Evolutionary conservation across 1,140 invertebrate species (phyloP).

Genomic region (Orchesella cincta): DNA sequence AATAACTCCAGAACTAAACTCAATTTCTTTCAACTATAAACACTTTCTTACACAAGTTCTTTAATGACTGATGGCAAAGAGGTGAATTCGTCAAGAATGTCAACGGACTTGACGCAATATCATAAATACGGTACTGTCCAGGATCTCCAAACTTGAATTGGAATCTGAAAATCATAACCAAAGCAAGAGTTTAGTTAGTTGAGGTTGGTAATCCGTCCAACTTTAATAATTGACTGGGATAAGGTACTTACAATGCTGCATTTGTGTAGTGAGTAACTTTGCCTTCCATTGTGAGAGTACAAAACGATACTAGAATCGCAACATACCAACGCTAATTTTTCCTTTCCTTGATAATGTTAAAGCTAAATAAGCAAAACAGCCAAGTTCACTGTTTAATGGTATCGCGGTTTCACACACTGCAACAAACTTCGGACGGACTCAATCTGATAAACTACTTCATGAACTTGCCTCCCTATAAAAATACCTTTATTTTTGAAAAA

Average conservation of each 20-base stretch:
- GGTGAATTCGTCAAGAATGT: constrained; percentile 24
- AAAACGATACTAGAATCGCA: constrained; percentile 44
- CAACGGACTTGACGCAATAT: constrained; percentile 45
- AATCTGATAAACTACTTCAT: constrained; percentile 38
- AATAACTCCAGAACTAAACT: too few species aligned
- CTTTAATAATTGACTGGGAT: too few species aligned
- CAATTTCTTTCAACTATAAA: not conserved
- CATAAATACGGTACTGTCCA: constrained; percentile 47
- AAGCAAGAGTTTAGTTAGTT: not conserved
- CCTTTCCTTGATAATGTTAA: constrained; percentile 30
- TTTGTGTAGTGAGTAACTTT: constrained; percentile 47
- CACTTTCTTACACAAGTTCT: constrained; percentile 37
- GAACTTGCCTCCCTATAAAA: not conserved
- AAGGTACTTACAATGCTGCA: constrained; percentile 41
- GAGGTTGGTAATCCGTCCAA: too few species aligned
- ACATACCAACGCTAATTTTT: constrained; percentile 43
- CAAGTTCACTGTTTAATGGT: constrained; percentile 41
- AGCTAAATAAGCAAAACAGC: constrained; percentile 42
- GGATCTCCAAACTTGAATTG: constrained; percentile 40
- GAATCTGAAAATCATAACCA: constrained; percentile 38
- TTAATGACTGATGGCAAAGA: constrained; percentile 35
- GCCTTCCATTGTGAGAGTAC: constrained; percentile 41
- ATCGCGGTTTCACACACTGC: constrained; percentile 38
- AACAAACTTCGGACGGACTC: not conserved
- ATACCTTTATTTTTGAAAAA: too few species aligned